phyloP scores from a whole-genome alignment of 1,140 invertebrate genomes.

The Drosophila mauritiana region DNA sequence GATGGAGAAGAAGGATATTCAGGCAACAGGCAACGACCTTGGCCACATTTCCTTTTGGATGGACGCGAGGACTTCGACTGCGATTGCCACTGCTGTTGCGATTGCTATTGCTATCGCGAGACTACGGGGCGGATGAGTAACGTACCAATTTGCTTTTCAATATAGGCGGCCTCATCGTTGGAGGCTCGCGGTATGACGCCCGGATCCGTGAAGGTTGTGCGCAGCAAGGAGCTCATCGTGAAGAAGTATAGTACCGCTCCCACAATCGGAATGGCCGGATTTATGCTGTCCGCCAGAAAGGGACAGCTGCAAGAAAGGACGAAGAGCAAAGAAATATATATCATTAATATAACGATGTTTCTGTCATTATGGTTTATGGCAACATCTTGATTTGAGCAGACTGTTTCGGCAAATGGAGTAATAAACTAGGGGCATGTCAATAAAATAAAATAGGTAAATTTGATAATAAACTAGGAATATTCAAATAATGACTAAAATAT shows the following conservation, averaged over 20 bases:
- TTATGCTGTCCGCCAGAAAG: slow-evolving; percentile 91
- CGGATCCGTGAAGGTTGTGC: slow-evolving; percentile 97
- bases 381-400: slow-evolving; percentile 25
- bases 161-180: slow-evolving; percentile 95
- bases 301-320: slow-evolving; percentile 90
- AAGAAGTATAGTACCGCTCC: slow-evolving; percentile 94
- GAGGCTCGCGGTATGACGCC: slow-evolving; percentile 96
- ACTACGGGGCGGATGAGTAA: slow-evolving; percentile 12
- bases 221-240: slow-evolving; percentile 94
- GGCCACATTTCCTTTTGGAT: slow-evolving; percentile 58
- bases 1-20: slow-evolving; percentile 14
- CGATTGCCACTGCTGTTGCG: not conserved
- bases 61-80: slow-evolving; percentile 41
- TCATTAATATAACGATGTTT: slow-evolving; percentile 27
- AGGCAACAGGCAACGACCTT: slow-evolving; percentile 77
- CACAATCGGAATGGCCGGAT: slow-evolving; percentile 94
- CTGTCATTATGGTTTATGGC: slow-evolving; percentile 11
- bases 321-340: not conserved
- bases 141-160: slow-evolving; percentile 93
- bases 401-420: slow-evolving; percentile 7
- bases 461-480: not conserved
- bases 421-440: slow-evolving; percentile 17
- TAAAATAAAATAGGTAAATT: not conserved
- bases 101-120: not conserved
- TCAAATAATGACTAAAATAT: not conserved